Conservation (phyloP, 1,140 invertebrate species). For the Apolygus lucorum region DNA sequence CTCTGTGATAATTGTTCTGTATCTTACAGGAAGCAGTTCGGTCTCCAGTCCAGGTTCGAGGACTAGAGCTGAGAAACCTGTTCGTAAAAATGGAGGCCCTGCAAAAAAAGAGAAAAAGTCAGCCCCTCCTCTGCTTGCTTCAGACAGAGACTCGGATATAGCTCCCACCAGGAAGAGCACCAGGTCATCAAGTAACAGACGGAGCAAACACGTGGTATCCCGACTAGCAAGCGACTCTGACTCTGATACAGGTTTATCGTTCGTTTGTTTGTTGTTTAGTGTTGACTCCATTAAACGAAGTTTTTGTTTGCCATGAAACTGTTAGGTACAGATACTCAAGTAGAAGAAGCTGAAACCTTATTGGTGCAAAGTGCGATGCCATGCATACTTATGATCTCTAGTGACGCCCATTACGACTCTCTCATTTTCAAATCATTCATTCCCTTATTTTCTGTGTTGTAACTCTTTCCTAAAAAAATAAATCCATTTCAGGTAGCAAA, state of each 20-base stretch:
- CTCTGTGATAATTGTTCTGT: too few relatives aligned
- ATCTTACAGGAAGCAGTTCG: constrained; percentile 31
- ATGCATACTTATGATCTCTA: too few relatives aligned
- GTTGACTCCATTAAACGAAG: too few relatives aligned
- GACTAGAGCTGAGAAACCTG: constrained; percentile 11
- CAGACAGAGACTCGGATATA: constrained; percentile 29
- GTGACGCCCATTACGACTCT: too few relatives aligned
- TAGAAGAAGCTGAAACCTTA: too few relatives aligned
- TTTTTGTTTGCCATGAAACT: too few relatives aligned
- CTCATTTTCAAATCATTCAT: too few relatives aligned
- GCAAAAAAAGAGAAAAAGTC: constrained; percentile 25
- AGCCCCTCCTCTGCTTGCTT: constrained; percentile 29
- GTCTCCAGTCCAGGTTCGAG: constrained; percentile 29
- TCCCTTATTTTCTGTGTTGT: background rate
- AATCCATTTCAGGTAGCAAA: background rate
- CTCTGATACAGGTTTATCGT: constrained; percentile 43
- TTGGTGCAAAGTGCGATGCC: too few relatives aligned
- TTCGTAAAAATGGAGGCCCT: constrained; percentile 21
- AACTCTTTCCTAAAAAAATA: too few relatives aligned
- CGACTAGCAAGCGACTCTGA: constrained; percentile 43
- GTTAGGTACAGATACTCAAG: too few relatives aligned
- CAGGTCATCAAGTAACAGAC: constrained; percentile 38
- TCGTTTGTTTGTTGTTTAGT: too few relatives aligned
- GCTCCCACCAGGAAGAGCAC: constrained; percentile 42
- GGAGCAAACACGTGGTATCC: constrained; percentile 41